Evolutionary conservation across 2,888 invertebrate species (phyloP).

Genomic region (Orchestes rusci): DNA sequence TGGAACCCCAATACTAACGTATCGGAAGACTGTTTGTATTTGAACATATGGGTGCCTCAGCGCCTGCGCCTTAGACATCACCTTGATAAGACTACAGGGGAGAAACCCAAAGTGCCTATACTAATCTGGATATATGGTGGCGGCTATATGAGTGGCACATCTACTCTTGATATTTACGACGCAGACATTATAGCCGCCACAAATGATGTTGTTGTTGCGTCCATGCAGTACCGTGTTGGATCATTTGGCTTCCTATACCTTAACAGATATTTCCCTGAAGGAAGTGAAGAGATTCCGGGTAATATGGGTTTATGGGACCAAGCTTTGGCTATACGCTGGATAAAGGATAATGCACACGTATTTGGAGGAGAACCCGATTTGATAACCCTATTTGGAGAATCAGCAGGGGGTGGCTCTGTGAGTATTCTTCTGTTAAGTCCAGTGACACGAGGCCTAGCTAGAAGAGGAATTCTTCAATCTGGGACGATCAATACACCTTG

Average conservation of each 20-base stretch:
- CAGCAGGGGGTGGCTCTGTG: constrained; percentile 88
- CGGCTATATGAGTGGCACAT: constrained; percentile 88
- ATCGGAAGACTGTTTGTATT: constrained; percentile 91
- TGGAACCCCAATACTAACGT: constrained; percentile 95
- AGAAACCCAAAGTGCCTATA: constrained; percentile 67
- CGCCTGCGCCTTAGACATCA: constrained; percentile 69
- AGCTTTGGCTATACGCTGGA: constrained; percentile 87
- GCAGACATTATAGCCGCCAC: constrained; percentile 84
- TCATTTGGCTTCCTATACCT: constrained; percentile 92
- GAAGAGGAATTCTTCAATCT: constrained; percentile 88
- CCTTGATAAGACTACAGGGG: constrained; percentile 54
- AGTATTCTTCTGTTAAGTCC: constrained; percentile 83
- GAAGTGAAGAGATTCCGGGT: constrained; percentile 74
- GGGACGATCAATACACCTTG: constrained; percentile 93
- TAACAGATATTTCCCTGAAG: constrained; percentile 59
- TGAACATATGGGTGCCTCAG: constrained; percentile 93
- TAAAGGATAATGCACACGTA: constrained; percentile 82
- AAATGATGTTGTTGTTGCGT: constrained; percentile 88
- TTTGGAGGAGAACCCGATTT: constrained; percentile 90
- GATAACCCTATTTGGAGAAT: constrained; percentile 92
- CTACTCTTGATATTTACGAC: constrained; percentile 90
- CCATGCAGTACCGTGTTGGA: constrained; percentile 90
- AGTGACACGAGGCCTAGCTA: constrained; percentile 74
- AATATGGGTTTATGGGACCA: constrained; percentile 96
- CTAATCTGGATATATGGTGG: constrained; percentile 93